These are phyloP conservation scores for Drymodes brunneopygia DNA, from an alignment of 2,113 vertebrate species.

Conservation along the genomic window DNA sequence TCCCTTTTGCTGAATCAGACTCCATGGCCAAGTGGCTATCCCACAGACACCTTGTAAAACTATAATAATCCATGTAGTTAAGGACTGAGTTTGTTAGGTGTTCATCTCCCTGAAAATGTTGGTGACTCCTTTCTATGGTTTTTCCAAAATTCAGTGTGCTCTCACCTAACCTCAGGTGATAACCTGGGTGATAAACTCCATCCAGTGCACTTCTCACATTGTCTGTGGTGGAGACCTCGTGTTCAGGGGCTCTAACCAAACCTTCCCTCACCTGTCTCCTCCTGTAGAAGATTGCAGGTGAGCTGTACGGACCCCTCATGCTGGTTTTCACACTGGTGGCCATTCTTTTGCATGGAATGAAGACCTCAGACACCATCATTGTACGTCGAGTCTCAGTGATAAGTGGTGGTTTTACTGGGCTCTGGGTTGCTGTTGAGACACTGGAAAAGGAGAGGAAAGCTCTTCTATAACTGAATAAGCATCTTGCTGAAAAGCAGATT, in stretches of 20 bases:
- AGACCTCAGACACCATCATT: slow-evolving; percentile 94
- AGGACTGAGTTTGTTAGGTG: background rate
- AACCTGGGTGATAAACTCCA: background rate
- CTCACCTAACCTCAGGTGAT: background rate
- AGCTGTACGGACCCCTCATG: slow-evolving; percentile 97
- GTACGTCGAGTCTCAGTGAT: slow-evolving; percentile 68
- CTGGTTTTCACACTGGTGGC: slow-evolving; percentile 96
- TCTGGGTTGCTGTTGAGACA: background rate
- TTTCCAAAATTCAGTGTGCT: background rate
- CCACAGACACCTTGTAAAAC: background rate
- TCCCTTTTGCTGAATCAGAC: background rate
- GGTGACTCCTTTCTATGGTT: background rate
- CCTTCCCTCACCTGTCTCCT: background rate
- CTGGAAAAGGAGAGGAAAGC: background rate
- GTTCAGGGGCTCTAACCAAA: background rate
- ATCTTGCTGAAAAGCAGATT: background rate
- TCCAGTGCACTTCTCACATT: background rate
- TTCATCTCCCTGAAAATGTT: background rate
- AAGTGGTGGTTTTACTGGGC: background rate
- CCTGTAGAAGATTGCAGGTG: slow-evolving; percentile 90
- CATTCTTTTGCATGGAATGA: slow-evolving; percentile 97
- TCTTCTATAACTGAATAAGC: background rate
- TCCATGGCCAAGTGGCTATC: background rate
- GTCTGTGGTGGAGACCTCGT: background rate
- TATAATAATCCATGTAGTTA: background rate